Evolutionary conservation across 1,140 invertebrate genomes (phyloP).

Genomic region (Leptinotarsa defecta): DNA sequence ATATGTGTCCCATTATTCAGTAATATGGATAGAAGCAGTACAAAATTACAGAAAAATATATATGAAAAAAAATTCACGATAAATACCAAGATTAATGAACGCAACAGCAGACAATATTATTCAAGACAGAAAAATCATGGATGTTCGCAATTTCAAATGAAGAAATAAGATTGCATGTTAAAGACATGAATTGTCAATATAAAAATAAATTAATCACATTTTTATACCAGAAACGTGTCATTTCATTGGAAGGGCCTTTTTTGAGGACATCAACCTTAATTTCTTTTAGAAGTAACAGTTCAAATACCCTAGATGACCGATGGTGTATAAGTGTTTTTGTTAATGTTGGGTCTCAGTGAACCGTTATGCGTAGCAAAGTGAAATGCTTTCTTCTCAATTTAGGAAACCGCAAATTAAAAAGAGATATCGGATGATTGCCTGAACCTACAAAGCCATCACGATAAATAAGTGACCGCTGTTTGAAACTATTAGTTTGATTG

Average conservation of each 20-base stretch:
- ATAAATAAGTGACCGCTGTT: not conserved
- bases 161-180: too few species aligned
- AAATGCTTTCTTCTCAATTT: slow-evolving; percentile 13
- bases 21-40: too few species aligned
- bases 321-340: slow-evolving; percentile 6
- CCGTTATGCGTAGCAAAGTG: slow-evolving; percentile 8
- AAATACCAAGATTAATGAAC: too few species aligned
- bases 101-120: too few species aligned
- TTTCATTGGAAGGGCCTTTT: slow-evolving; percentile 23
- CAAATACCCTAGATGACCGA: slow-evolving; percentile 19
- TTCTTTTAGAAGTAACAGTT: slow-evolving; percentile 13
- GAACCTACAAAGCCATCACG: not conserved
- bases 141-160: too few species aligned
- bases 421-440: not conserved
- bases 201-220: too few species aligned
- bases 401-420: slow-evolving; percentile 2
- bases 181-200: too few species aligned
- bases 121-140: too few species aligned
- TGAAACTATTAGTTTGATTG: not conserved
- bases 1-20: too few species aligned
- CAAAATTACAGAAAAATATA: too few species aligned
- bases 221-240: too few species aligned
- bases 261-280: slow-evolving; percentile 24
- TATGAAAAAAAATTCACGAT: too few species aligned
- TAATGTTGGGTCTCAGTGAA: not conserved